Conservation (phyloP, 2,888 invertebrate genomes). For the Pseudococcus longispinus region DNA sequence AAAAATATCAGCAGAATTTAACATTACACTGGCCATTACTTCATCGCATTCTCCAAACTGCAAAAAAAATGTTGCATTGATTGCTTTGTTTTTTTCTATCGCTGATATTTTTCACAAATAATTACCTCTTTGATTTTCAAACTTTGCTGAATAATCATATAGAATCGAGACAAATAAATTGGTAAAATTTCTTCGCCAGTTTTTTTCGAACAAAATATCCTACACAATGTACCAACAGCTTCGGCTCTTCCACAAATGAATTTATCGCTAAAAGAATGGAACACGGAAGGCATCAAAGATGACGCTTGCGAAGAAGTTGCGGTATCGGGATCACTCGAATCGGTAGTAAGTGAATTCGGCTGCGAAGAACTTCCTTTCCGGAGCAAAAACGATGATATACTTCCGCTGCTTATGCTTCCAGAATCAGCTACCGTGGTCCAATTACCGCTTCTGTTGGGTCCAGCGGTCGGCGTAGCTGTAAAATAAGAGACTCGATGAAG, state of each 20-base stretch:
- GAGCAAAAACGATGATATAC: slow-evolving; percentile 53
- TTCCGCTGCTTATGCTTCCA: slow-evolving; percentile 58
- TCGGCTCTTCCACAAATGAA: slow-evolving; percentile 82
- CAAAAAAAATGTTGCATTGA: slow-evolving; percentile 54
- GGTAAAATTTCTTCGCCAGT: slow-evolving; percentile 92
- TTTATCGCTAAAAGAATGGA: slow-evolving; percentile 57
- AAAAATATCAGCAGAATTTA: slow-evolving; percentile 87
- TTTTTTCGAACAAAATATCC: slow-evolving; percentile 95
- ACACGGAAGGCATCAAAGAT: slow-evolving; percentile 51
- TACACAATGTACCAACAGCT: slow-evolving; percentile 92
- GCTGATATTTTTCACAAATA: not conserved
- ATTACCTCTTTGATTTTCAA: slow-evolving; percentile 71
- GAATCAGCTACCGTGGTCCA: slow-evolving; percentile 61
- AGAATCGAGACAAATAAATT: slow-evolving; percentile 91
- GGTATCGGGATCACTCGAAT: slow-evolving; percentile 58
- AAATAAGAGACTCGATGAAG: not conserved
- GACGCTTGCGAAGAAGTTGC: slow-evolving; percentile 57
- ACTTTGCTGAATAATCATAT: slow-evolving; percentile 88
- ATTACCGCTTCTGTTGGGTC: slow-evolving; percentile 15
- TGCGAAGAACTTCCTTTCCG: slow-evolving; percentile 65
- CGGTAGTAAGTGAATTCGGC: slow-evolving; percentile 72
- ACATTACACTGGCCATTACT: slow-evolving; percentile 84
- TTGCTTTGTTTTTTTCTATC: not conserved
- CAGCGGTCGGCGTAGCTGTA: slow-evolving; percentile 62
- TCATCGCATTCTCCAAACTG: slow-evolving; percentile 72